Evolutionary conservation across 2,797 vertebrate species (phyloP).

Genomic region (Okamejei kenojei): DNA sequence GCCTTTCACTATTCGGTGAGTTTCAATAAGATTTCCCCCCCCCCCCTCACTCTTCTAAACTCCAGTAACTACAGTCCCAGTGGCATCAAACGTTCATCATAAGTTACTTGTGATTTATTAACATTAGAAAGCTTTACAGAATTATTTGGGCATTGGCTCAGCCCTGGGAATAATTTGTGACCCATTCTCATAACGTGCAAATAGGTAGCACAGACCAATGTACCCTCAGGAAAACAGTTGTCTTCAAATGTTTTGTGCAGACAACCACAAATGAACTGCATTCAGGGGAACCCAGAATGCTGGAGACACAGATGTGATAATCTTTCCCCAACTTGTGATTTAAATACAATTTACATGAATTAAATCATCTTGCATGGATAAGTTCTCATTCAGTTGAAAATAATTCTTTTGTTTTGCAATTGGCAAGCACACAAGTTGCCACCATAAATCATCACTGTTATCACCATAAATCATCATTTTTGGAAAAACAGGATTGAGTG

Average conservation of each 20-base stretch:
- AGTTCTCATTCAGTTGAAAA: not conserved
- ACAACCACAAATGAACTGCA: not conserved
- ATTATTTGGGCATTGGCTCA: not conserved
- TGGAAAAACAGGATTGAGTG: not conserved
- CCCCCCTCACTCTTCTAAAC: no score
- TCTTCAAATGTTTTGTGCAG: not conserved
- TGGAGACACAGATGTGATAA: not conserved
- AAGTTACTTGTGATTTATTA: no score
- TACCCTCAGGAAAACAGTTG: not conserved
- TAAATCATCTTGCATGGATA: not conserved
- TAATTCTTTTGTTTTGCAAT: not conserved
- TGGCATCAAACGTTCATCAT: no score
- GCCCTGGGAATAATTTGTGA: not conserved
- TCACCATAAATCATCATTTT: not conserved
- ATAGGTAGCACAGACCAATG: not conserved
- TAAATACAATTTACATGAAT: slow-evolving; percentile 23
- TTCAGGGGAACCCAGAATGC: not conserved
- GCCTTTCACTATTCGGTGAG: no score
- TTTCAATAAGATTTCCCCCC: no score
- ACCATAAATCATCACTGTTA: not conserved
- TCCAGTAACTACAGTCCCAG: no score
- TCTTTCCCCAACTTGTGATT: not conserved
- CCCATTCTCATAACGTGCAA: not conserved
- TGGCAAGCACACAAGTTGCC: not conserved
- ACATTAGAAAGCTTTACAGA: not conserved